These are phyloP conservation scores for Helarctos malayanus DNA, from an alignment of 2,797 vertebrate species.

Conservation along the genomic window DNA sequence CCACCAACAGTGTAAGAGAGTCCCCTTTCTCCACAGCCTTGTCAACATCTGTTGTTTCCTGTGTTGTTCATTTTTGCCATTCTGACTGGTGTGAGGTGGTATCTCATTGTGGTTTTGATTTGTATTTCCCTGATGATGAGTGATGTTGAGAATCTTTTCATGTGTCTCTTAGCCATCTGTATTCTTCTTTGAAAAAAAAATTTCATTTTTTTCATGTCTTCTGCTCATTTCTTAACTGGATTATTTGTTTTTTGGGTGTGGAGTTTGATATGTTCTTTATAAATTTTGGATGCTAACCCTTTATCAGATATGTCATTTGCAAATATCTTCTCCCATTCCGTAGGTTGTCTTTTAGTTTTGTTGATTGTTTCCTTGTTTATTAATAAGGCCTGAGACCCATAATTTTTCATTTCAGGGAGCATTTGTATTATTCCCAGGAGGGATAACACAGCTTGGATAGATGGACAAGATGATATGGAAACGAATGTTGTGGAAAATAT, in stretches of 20 bases:
- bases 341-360: background rate
- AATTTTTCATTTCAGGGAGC: background rate
- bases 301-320: background rate
- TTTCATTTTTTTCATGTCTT: too few relatives aligned
- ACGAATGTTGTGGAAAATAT: background rate
- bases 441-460: background rate
- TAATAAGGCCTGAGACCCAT: background rate
- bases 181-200: too few relatives aligned
- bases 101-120: too few relatives aligned
- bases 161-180: too few relatives aligned
- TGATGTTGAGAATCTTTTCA: too few relatives aligned
- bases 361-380: background rate
- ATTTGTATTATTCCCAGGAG: background rate
- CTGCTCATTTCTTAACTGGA: background rate
- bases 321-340: background rate
- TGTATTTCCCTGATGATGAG: too few relatives aligned
- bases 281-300: background rate
- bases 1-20: too few relatives aligned
- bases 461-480: background rate
- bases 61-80: too few relatives aligned
- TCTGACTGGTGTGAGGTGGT: too few relatives aligned
- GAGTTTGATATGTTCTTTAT: background rate
- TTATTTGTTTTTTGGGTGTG: background rate
- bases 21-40: too few relatives aligned
- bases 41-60: too few relatives aligned